Evolutionary conservation across 1,140 invertebrate genomes (phyloP), one percentile per base, ranked within the genome.

Genomic region (Achroia grisella): DNA sequence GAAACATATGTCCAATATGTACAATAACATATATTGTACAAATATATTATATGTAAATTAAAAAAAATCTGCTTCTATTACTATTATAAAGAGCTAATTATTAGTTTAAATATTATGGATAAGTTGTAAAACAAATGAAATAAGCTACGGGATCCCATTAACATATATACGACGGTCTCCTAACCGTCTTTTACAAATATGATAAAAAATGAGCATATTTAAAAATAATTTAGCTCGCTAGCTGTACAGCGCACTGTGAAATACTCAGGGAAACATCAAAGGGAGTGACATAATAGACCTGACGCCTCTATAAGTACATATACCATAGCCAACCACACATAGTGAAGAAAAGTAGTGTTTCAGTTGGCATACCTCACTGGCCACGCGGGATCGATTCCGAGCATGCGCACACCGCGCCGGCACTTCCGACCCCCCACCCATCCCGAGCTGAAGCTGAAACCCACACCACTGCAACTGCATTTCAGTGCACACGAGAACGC

Each of bases 251-350:
- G 17, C 13, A 37, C 12, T 31, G 10, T 31, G n/a, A 17, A 35
- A 37, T 37, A 37, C 35, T 15, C 35, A 15, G 34, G 9, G 35
- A 43, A 63, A 71, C 69, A 75, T 84, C 80, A 81, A 84, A 81
- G 77, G 71, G 64, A 78, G 74, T 83, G 77, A 81, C 73, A 84
- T 84, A 84, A 84, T 72, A 81, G 64, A 69, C 50, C 50, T 48
- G 52, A 47, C 48, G 52, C 56, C 52, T 34, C 47, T 44, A 52
- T 46, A 57, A 42, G 57, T 58, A 65, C 34, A 33, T 62, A 67
- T 52, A 44, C 47, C 36, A 44, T 14, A 43, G 34, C 23, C 34
- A 31, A 34, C 11, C 49, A 43, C 53, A 44, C 48, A 60, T 59
- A 58, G 52, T 48, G 17, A 63, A 70, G 69, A 68, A 68, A 71